Percentiles rank a stretch among this genome's conserved stretches.
Evolutionary conservation across 2,113 vertebrate genomes (phyloP).

Genomic region (Rhombomys opimus): DNA sequence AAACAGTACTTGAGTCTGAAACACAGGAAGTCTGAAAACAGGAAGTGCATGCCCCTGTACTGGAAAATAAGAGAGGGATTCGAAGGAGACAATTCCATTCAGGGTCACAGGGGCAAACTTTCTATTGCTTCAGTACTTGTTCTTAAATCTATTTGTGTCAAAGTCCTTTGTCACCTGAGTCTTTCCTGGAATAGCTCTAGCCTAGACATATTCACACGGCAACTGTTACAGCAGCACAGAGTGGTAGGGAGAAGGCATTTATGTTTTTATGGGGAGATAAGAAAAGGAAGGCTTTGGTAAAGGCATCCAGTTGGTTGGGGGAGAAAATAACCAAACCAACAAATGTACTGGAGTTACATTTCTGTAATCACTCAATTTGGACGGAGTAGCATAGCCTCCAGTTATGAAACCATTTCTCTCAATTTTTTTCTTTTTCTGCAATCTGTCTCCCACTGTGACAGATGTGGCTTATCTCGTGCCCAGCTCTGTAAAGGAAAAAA

Average conservation of each 20-base stretch:
- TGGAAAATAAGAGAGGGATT: fast-evolving
- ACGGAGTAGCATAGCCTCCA: background rate
- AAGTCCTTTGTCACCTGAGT: background rate
- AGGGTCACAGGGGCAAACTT: fast-evolving
- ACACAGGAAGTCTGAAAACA: fast-evolving
- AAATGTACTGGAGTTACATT: background rate
- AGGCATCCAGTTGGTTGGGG: background rate
- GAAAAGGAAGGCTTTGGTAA: background rate
- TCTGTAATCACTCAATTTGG: slow-evolving; percentile 47
- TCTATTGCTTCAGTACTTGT: background rate
- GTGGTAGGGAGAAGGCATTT: background rate
- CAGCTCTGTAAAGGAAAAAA: slow-evolving; percentile 50
- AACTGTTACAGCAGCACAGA: background rate
- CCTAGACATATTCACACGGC: background rate
- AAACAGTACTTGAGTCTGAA: background rate
- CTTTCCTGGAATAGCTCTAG: background rate
- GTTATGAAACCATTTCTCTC: slow-evolving; percentile 62
- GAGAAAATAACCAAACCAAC: background rate
- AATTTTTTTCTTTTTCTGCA: slow-evolving; percentile 28
- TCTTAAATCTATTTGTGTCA: background rate
- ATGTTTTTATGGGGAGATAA: background rate
- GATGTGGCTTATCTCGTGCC: slow-evolving; percentile 68
- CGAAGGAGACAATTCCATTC: background rate
- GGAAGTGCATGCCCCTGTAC: background rate
- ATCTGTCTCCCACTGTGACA: slow-evolving; percentile 72